Evolutionary conservation across 2,113 vertebrate species (phyloP), one percentile per base, ranked within the genome.

Genomic region (Brachionichthys hirsutus): DNA sequence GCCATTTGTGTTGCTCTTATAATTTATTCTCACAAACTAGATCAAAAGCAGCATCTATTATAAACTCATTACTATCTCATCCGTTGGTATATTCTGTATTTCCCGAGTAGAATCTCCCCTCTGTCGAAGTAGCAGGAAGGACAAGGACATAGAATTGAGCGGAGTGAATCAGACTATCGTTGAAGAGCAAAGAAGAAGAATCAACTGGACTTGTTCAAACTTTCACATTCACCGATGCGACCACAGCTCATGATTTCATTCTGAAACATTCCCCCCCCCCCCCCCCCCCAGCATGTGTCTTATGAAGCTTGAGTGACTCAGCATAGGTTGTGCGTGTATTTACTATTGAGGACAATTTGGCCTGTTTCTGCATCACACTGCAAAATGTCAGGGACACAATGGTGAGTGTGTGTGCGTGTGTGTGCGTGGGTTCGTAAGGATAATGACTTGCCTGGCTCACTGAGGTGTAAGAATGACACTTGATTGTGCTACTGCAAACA

Each of bases 391-490:
- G n/a, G 63, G 40, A 42, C 55, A 30, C 24, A 30, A 30, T 30
- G 24, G 45, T 10, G 41, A 10, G 38, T 19, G 12, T 9, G 14
- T 58, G 13, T 11, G 35, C 63, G 55, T 4, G 12, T 42, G 43
- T 38, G 46, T 62, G 3, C 24, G 17, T 61, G 51, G 64, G 58
- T 51, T 71, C 40, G 47, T 61, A 15, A 70, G 44, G 72, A 55
- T 80, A 76, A 80, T 80, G 56, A 74, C 57, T 47, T 70, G 69
- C 24, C 48, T 58, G 75, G 61, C 57, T 35, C 73, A 19, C 66
- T 62, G 53, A 47, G 49, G 62, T 62, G 61, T 48, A 50, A 75
- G 57, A 85, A 77, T 82, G 67, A 74, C 73, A 76, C 67, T 48
- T 60, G 59, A 62, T 70, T 77, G 69, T 68, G 50, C 62, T 9